Percentiles rank a stretch among this genome's conserved stretches.
Evolutionary conservation across 2,888 invertebrate genomes (phyloP).

Genomic region (Shargacucullia verbasci): DNA sequence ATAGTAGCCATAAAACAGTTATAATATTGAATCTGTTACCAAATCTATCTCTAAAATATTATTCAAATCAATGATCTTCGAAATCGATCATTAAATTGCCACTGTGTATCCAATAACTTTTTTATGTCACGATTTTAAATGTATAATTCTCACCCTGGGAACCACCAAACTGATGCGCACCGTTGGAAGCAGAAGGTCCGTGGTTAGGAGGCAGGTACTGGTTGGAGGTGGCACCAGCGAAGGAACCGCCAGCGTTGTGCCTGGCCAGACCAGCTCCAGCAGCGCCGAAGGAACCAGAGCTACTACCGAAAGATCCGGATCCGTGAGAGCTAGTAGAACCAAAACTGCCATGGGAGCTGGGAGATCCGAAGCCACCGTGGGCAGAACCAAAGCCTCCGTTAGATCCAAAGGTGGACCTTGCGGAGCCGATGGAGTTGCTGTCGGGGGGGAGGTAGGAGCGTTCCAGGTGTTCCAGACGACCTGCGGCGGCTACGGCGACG

Average conservation of each 20-base stretch:
- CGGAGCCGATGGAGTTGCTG: too few relatives aligned
- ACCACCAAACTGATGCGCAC: slow-evolving; percentile 46
- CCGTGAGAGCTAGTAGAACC: slow-evolving; percentile 49
- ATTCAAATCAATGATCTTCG: too few relatives aligned
- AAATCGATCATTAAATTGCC: too few relatives aligned
- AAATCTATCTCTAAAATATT: too few relatives aligned
- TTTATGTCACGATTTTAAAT: too few relatives aligned
- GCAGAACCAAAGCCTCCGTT: slow-evolving; percentile 34
- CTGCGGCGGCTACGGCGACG: slow-evolving; percentile 76
- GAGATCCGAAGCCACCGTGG: too few relatives aligned
- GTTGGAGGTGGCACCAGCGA: slow-evolving; percentile 72
- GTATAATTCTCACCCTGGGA: slow-evolving; percentile 50
- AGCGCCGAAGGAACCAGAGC: slow-evolving; percentile 41
- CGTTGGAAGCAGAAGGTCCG: slow-evolving; percentile 65
- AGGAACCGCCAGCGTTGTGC: slow-evolving; percentile 16
- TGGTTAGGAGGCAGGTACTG: slow-evolving; percentile 81
- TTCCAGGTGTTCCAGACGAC: slow-evolving; percentile 80
- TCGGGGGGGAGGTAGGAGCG: slow-evolving; percentile 80
- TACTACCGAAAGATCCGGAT: slow-evolving; percentile 27
- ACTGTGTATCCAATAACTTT: too few relatives aligned
- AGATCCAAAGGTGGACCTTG: slow-evolving; percentile 32
- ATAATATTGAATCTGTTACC: too few relatives aligned
- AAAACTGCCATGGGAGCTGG: slow-evolving; percentile 31
- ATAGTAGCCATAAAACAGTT: too few relatives aligned
- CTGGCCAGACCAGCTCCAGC: slow-evolving; percentile 15